Percentiles rank a stretch among this genome's conserved stretches.
phyloP scores from a whole-genome alignment of 2,113 vertebrate species.

The Merops nubicus region DNA sequence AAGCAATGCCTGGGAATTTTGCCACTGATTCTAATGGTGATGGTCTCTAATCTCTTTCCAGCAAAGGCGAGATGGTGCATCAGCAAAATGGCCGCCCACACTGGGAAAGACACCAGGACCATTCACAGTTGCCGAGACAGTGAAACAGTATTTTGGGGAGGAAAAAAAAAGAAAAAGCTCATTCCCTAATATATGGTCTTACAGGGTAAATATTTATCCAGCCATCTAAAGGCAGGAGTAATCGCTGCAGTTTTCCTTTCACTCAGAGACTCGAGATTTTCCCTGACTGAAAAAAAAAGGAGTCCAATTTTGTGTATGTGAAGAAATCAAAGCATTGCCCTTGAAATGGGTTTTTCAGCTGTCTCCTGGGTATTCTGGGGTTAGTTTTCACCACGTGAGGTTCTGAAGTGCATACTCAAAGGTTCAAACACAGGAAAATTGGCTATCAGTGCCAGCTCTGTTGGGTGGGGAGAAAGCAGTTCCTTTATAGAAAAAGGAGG shows the following conservation, averaged over 20 bases:
- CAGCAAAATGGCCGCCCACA: constrained; percentile 39
- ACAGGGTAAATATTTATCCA: constrained; percentile 67
- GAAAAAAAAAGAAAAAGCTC: constrained; percentile 26
- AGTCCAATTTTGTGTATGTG: constrained; percentile 50
- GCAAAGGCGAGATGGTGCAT: constrained; percentile 33
- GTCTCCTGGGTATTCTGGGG: constrained; percentile 59
- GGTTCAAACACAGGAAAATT: constrained; percentile 66
- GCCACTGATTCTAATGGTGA: constrained; percentile 28
- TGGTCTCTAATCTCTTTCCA: constrained; percentile 60
- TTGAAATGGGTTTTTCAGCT: constrained; percentile 63
- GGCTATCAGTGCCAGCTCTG: constrained; percentile 35
- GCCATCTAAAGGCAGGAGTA: constrained; percentile 57
- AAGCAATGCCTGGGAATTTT: constrained; percentile 11
- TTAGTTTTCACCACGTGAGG: constrained; percentile 69
- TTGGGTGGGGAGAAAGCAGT: constrained; percentile 62
- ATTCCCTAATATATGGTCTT: constrained; percentile 59
- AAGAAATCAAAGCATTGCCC: constrained; percentile 52
- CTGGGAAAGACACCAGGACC: constrained; percentile 44
- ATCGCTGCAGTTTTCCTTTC: constrained; percentile 61
- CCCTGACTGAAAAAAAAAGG: neutral
- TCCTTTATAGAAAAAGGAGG: constrained; percentile 27
- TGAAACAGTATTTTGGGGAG: constrained; percentile 61
- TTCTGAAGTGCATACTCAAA: constrained; percentile 67
- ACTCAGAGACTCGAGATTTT: constrained; percentile 44
- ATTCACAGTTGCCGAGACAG: constrained; percentile 46